phyloP scores from a whole-genome alignment of 2,113 vertebrate species.

The Excalfactoria chinensis region DNA sequence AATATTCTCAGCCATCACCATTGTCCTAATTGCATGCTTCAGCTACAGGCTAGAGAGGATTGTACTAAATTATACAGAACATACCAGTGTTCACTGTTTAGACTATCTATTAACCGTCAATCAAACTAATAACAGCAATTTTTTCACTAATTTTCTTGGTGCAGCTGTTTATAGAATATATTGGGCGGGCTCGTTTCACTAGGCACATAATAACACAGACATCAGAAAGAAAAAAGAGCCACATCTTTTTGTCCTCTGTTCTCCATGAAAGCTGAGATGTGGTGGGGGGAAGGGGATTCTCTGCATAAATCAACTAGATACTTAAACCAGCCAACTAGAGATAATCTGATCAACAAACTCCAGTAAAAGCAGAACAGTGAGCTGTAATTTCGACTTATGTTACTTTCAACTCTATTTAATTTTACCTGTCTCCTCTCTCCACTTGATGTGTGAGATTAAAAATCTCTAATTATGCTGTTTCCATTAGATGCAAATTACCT shows the following conservation, averaged over 20 bases:
- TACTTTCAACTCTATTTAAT: neutral
- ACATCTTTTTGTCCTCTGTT: constrained; percentile 69
- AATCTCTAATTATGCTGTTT: neutral
- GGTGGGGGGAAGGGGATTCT: constrained; percentile 57
- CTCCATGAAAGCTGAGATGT: constrained; percentile 32
- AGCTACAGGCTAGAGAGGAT: constrained; percentile 77
- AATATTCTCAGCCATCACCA: constrained; percentile 71
- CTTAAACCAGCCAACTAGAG: constrained; percentile 40
- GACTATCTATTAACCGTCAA: constrained; percentile 84
- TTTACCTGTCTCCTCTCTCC: neutral
- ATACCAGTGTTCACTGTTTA: constrained; percentile 79
- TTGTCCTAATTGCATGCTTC: constrained; percentile 81
- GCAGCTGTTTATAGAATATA: constrained; percentile 86
- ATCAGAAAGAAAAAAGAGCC: constrained; percentile 57
- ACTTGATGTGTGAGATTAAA: fast-evolving
- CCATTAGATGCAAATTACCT: neutral
- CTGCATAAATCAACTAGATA: constrained; percentile 56
- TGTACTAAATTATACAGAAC: constrained; percentile 82
- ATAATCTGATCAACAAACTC: constrained; percentile 47
- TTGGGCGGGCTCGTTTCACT: constrained; percentile 75
- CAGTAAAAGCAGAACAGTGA: neutral
- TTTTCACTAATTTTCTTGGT: constrained; percentile 82
- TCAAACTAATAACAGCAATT: constrained; percentile 89
- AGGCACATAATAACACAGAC: constrained; percentile 75
- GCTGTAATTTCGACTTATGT: neutral